Conservation (phyloP, 2,888 invertebrate species). For the Deilephila elpenor region DNA sequence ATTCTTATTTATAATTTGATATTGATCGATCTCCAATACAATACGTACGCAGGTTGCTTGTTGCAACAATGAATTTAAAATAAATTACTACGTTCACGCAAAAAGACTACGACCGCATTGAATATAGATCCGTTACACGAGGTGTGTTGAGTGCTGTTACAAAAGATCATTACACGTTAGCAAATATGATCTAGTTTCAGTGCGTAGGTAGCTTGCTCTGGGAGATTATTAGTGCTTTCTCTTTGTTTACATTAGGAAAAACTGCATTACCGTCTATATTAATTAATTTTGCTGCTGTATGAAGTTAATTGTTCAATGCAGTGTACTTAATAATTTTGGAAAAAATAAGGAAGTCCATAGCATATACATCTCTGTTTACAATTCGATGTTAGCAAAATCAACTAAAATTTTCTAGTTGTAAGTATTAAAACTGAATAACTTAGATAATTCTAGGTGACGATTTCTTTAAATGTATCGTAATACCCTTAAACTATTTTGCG, state of each 20-base stretch:
- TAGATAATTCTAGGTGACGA: too few relatives aligned
- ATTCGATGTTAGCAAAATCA: too few relatives aligned
- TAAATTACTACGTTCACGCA: slow-evolving; percentile 23
- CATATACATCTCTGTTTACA: too few relatives aligned
- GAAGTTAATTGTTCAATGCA: too few relatives aligned
- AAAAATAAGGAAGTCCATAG: too few relatives aligned
- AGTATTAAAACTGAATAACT: too few relatives aligned
- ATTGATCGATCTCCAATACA: not conserved
- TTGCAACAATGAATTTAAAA: slow-evolving; percentile 20
- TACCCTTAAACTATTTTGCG: too few relatives aligned
- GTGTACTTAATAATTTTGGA: too few relatives aligned
- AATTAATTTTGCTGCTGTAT: too few relatives aligned
- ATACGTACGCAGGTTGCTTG: not conserved
- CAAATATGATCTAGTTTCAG: slow-evolving; percentile 17
- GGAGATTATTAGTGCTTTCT: not conserved
- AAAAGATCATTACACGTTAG: slow-evolving; percentile 26
- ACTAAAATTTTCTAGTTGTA: too few relatives aligned
- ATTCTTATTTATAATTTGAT: slow-evolving; percentile 15
- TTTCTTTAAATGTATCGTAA: too few relatives aligned
- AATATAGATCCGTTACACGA: slow-evolving; percentile 24
- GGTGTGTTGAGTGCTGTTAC: slow-evolving; percentile 10
- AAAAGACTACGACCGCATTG: slow-evolving; percentile 15
- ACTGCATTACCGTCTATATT: too few relatives aligned
- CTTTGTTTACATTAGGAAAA: not conserved
- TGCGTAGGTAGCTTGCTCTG: not conserved